Percentiles rank a stretch among this genome's conserved stretches.
These are phyloP conservation scores for Busseola fusca DNA, from an alignment of 2,888 invertebrate species.

Conservation along the genomic window DNA sequence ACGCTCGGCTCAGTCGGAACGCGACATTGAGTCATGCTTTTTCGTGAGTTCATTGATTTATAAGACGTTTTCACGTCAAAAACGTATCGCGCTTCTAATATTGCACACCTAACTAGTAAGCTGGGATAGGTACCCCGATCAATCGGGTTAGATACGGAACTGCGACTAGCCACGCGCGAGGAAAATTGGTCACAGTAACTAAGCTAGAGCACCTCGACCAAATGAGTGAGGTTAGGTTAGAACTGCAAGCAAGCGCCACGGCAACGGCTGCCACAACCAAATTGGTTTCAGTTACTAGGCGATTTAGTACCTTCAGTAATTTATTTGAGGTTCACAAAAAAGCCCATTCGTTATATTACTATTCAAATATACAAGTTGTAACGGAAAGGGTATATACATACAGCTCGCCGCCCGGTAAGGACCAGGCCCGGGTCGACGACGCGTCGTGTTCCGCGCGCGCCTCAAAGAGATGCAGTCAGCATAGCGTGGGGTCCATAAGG, in stretches of 20 bases:
- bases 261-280: neutral
- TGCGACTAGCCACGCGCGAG: neutral
- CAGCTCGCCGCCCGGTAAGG: no score
- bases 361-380: neutral
- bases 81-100: neutral
- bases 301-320: neutral
- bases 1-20: no score
- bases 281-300: neutral
- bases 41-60: no score
- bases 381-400: no score
- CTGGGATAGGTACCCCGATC: neutral
- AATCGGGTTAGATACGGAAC: neutral
- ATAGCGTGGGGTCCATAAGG: no score
- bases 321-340: neutral
- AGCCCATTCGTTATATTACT: neutral
- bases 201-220: neutral
- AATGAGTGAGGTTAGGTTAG: neutral
- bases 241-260: neutral
- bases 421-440: no score
- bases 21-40: no score
- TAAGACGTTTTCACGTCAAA: no score
- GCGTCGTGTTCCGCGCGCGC: no score
- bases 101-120: neutral
- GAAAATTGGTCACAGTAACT: neutral
- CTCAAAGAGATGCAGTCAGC: no score